Evolutionary conservation across 2,113 vertebrate species (phyloP).

Genomic region (Rhinopithecus roxellana): DNA sequence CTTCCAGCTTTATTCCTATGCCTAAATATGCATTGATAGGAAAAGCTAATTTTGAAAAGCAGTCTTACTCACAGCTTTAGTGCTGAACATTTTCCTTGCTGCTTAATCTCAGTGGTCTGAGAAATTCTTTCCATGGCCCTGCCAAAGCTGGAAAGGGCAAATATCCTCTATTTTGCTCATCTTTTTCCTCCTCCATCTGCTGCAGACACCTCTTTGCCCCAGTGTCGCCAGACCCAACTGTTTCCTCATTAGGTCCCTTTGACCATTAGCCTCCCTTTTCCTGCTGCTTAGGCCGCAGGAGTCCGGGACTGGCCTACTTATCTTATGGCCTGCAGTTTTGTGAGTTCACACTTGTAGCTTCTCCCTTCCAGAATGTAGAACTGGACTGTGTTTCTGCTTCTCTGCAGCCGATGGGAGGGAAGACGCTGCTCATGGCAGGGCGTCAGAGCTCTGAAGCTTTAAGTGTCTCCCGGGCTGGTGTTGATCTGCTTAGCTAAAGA

Average conservation of each 20-base stretch:
- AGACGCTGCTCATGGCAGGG: background rate
- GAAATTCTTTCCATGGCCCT: constrained; percentile 43
- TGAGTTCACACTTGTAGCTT: constrained; percentile 38
- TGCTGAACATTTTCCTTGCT: background rate
- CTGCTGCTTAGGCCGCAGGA: constrained; percentile 41
- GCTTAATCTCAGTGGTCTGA: constrained; percentile 34
- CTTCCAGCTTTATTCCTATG: background rate
- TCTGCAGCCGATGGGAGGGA: background rate
- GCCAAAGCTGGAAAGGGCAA: constrained; percentile 59
- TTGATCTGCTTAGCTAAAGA: constrained; percentile 10
- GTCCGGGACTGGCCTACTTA: constrained; percentile 57
- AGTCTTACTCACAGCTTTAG: background rate
- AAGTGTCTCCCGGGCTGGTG: background rate
- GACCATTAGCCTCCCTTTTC: background rate
- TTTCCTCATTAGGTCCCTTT: constrained; percentile 47
- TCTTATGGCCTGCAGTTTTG: constrained; percentile 40
- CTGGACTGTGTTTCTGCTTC: background rate
- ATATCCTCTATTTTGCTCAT: constrained; percentile 8
- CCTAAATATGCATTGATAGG: background rate
- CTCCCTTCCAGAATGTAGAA: background rate
- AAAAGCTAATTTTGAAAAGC: background rate
- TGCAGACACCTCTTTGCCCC: constrained; percentile 35
- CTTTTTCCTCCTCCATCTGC: constrained; percentile 32
- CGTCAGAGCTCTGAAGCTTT: constrained; percentile 49
- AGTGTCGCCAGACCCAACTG: background rate